phyloP scores from a whole-genome alignment of 2,888 invertebrate genomes.

The Yponomeuta sedellus region DNA sequence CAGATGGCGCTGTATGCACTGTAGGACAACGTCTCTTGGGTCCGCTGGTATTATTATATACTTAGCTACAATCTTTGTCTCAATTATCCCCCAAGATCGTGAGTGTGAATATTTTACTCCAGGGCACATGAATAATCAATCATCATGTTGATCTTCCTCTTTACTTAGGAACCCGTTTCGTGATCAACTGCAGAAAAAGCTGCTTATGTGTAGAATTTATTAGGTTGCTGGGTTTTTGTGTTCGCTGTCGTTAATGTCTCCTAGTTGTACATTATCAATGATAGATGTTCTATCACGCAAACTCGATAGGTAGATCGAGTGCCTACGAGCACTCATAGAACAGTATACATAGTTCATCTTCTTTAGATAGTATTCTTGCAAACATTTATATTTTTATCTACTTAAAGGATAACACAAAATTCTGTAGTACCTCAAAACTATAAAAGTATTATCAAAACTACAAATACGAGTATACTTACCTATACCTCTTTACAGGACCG shows the following conservation, averaged over 20 bases:
- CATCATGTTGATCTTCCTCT: constrained; percentile 35
- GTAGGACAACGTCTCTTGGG: no score
- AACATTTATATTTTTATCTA: no score
- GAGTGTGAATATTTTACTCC: constrained; percentile 40
- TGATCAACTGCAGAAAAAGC: constrained; percentile 12
- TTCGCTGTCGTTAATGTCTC: not conserved
- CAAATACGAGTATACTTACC: no score
- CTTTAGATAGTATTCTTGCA: no score
- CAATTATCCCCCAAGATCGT: constrained; percentile 31
- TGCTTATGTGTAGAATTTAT: not conserved
- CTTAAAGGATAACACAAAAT: no score
- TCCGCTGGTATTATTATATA: no score
- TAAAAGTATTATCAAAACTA: no score
- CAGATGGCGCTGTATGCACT: no score
- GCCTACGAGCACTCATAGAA: no score
- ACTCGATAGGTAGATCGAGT: not conserved
- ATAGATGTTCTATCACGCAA: not conserved
- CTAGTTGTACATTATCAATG: not conserved
- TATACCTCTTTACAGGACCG: no score
- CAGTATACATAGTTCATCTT: no score
- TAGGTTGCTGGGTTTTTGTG: not conserved
- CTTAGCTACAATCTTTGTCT: constrained; percentile 8
- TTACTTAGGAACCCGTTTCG: constrained; percentile 34
- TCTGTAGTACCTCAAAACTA: no score
- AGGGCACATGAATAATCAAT: constrained; percentile 41